Percentiles rank a stretch among this genome's conserved stretches.
phyloP scores from a whole-genome alignment of 2,113 vertebrate genomes.

The Xenopus laevis region DNA sequence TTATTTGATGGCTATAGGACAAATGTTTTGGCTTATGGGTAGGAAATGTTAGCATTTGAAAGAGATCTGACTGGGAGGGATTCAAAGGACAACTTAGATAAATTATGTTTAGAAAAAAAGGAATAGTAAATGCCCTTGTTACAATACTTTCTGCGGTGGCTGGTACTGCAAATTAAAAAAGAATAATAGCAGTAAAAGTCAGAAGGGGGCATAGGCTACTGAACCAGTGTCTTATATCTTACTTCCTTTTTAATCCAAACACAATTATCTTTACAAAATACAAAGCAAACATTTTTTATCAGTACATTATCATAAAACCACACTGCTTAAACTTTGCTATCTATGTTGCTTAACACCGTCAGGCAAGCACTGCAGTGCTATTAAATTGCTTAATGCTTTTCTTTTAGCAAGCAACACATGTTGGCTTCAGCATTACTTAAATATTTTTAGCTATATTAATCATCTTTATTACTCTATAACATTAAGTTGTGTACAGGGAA shows the following conservation, averaged over 20 bases:
- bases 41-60: constrained; percentile 50
- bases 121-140: constrained; percentile 30
- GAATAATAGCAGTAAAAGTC: constrained; percentile 29
- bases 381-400: constrained; percentile 21
- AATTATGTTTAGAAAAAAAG: constrained; percentile 35
- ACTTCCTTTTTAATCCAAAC: constrained; percentile 52
- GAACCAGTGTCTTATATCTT: constrained; percentile 30
- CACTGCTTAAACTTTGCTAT: constrained; percentile 21
- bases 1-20: constrained; percentile 50
- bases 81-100: constrained; percentile 46
- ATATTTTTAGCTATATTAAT: constrained; percentile 8
- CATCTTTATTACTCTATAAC: constrained; percentile 10
- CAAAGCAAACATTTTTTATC: constrained; percentile 35
- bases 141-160: constrained; percentile 45
- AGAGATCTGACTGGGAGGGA: constrained; percentile 40
- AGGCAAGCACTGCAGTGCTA: not conserved
- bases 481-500: constrained; percentile 7
- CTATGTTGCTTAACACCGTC: constrained; percentile 1
- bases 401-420: constrained; percentile 1
- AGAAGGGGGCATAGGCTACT: constrained; percentile 32
- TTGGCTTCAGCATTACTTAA: constrained; percentile 11
- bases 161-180: constrained; percentile 40
- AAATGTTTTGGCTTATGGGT: constrained; percentile 54
- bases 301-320: constrained; percentile 16
- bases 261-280: constrained; percentile 45